Evolutionary conservation across 2,113 vertebrate species (phyloP), one percentile per base, ranked within the genome.

Genomic region (Trichomycterus rosablanca): DNA sequence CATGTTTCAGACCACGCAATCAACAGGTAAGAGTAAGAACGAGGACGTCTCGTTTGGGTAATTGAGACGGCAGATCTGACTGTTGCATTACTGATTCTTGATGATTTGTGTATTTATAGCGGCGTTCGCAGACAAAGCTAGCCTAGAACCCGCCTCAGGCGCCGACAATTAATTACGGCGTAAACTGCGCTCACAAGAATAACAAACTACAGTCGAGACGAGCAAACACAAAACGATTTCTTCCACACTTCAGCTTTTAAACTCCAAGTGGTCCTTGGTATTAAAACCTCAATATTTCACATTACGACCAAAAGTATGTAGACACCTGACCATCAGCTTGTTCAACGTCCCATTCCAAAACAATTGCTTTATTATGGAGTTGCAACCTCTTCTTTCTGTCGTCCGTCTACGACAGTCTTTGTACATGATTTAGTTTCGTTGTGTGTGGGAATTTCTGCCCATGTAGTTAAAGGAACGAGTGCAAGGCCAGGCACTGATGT

Each of bases 141-240:
- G 43, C 43, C 32, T 30, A 30, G 15, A 65, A 40, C 43, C 32
- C 28, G 63, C 63, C 5, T 1, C 20, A 15, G 52, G 63, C 63
- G 24, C 20, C 20, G 9, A 14, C 22, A 56, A 49, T 37, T 65
- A 65, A 56, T 56, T 48, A 56, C 18, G 12, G n/a, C 16, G 8
- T 12, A 26, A 54, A 54, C 19, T 34, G 40, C 35, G 40, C 10
- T 24, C n/a, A 34, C 40, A 45, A 63, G 40, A 10, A 53, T 10
- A 49, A 49, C 16, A 63, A 34, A 20, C 19, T 22, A 52, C 23
- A 40, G 15, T 44, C 37, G 20, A 37, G n/a, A 26, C 14, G 32
- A 46, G 18, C 28, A 45, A 40, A 32, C 2, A n/a, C 40, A 45
- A 24, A 34, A 45, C 19, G 16, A 53, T 44, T 34, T n/a, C 28